These are phyloP conservation scores for Orthosia gothica DNA, from an alignment of 2,888 invertebrate genomes.

Conservation along the genomic window DNA sequence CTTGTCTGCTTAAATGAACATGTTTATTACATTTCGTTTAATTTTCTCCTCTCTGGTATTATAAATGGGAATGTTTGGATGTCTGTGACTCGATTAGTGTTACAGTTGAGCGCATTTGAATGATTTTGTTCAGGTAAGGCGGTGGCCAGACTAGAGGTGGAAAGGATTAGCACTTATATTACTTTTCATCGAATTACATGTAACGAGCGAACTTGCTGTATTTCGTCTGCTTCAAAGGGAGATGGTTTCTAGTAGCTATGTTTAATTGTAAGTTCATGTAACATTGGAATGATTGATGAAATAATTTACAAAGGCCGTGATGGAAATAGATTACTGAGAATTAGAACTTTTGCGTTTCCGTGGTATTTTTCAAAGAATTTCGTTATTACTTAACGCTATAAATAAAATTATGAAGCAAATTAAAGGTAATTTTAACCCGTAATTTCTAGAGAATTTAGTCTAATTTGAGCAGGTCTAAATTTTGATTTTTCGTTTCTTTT, in stretches of 20 bases:
- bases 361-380: not conserved
- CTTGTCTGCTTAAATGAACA: conserved; percentile 22
- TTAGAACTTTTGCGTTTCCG: not conserved
- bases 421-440: not conserved
- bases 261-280: not conserved
- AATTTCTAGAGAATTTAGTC: not conserved
- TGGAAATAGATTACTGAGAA: not conserved
- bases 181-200: conserved; percentile 15
- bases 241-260: not conserved
- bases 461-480: not conserved
- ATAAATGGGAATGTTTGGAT: conserved; percentile 10
- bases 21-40: conserved; percentile 38
- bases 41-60: conserved; percentile 28
- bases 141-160: not conserved
- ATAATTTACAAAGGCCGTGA: not conserved
- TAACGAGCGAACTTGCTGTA: not conserved
- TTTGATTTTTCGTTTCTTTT: no score
- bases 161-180: conserved; percentile 19
- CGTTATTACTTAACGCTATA: not conserved
- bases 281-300: not conserved
- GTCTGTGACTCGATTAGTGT: conserved; percentile 14
- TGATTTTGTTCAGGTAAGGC: not conserved
- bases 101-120: conserved; percentile 32
- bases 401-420: not conserved
- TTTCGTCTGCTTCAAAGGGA: not conserved